These are phyloP conservation scores for Marcusenius ussheri DNA, from an alignment of 2,113 vertebrate species.

Conservation along the genomic window DNA sequence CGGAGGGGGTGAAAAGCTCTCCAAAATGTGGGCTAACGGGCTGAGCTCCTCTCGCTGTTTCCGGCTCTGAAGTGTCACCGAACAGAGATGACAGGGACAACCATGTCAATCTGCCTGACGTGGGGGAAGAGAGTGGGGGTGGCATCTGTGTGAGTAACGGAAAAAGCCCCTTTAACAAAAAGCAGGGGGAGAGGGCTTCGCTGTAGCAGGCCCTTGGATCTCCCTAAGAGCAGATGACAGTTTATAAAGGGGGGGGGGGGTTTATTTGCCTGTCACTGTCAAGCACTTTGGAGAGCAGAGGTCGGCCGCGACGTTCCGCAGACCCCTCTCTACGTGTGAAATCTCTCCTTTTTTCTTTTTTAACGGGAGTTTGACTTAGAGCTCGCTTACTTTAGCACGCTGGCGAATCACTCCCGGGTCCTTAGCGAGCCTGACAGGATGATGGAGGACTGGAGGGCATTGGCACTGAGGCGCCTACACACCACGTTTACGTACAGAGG, in stretches of 20 bases:
- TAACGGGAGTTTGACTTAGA: constrained; percentile 44
- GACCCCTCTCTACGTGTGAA: constrained; percentile 10
- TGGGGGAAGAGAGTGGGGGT: constrained; percentile 38
- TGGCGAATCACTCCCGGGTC: not conserved
- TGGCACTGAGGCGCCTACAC: not conserved
- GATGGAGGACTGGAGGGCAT: not conserved
- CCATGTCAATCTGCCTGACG: constrained; percentile 43
- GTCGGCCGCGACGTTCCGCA: constrained; percentile 34
- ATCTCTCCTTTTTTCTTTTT: constrained; percentile 29
- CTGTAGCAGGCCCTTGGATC: constrained; percentile 42
- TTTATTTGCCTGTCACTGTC: constrained; percentile 53
- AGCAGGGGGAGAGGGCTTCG: not conserved
- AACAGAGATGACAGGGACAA: constrained; percentile 18
- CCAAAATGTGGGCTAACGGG: constrained; percentile 10
- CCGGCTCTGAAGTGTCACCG: not conserved
- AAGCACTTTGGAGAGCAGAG: constrained; percentile 49
- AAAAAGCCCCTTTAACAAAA: not conserved
- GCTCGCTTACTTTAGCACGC: not conserved
- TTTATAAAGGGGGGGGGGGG: constrained; percentile 43
- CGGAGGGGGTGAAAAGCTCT: not conserved
- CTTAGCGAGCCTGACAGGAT: constrained; percentile 1
- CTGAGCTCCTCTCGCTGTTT: not conserved
- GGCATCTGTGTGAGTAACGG: constrained; percentile 11
- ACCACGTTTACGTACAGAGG: not conserved
- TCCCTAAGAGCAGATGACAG: constrained; percentile 46